phyloP scores from a whole-genome alignment of 2,113 vertebrate species.

The Psettodes erumei region DNA sequence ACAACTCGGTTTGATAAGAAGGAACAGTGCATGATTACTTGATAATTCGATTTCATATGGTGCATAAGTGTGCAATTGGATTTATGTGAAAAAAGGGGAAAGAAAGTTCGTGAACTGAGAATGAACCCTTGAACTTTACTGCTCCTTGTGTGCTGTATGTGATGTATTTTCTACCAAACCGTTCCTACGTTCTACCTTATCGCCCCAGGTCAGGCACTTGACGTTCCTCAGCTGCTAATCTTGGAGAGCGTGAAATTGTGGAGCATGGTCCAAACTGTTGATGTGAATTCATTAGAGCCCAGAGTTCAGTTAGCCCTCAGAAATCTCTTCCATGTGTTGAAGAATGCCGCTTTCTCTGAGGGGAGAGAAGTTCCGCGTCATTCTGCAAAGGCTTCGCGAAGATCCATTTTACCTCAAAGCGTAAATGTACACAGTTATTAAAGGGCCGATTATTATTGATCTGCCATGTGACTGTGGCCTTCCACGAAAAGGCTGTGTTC shows the following conservation, averaged over 20 bases:
- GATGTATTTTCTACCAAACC: conserved; percentile 20
- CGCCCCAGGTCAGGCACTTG: conserved; percentile 20
- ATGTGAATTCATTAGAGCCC: conserved; percentile 33
- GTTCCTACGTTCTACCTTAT: conserved; percentile 42
- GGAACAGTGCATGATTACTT: conserved; percentile 10
- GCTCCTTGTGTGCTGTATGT: conserved; percentile 8
- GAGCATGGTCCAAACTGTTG: conserved; percentile 40
- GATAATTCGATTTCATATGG: conserved; percentile 32
- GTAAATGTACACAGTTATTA: conserved; percentile 33
- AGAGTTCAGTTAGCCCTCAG: conserved; percentile 22
- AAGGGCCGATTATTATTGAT: conserved; percentile 40
- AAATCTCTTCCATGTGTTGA: conserved; percentile 32
- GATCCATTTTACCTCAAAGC: conserved; percentile 33
- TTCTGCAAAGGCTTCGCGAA: conserved; percentile 35
- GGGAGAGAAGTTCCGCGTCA: conserved; percentile 35
- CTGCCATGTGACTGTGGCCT: conserved; percentile 43
- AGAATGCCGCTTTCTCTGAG: conserved; percentile 22
- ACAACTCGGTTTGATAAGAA: conserved; percentile 13
- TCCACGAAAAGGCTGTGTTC: conserved; percentile 8
- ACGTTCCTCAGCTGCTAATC: conserved; percentile 46
- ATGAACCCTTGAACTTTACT: conserved; percentile 23
- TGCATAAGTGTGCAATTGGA: conserved; percentile 4
- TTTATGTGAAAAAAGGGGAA: conserved; percentile 29
- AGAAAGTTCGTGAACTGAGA: conserved; percentile 45
- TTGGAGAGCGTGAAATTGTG: conserved; percentile 36